Conservation (phyloP, 1,140 invertebrate species). For the Sinella curviseta region DNA sequence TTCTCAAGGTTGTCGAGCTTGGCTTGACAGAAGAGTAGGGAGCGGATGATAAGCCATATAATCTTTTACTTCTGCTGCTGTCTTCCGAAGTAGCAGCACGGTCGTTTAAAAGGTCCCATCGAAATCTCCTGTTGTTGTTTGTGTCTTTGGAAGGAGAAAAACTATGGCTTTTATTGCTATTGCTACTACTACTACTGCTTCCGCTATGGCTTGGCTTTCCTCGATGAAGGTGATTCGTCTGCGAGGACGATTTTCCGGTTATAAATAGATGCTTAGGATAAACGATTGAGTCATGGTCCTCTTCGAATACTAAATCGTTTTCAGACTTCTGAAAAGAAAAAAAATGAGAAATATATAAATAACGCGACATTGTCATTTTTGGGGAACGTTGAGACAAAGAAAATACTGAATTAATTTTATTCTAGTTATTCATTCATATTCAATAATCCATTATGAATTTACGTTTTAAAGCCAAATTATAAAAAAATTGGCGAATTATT, state of each 20-base stretch:
- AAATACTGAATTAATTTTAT: too few species aligned
- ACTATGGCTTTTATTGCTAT: neutral
- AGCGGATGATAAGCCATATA: neutral
- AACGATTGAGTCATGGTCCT: constrained; percentile 28
- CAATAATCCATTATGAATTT: too few species aligned
- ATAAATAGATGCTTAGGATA: constrained; percentile 29
- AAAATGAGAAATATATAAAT: constrained; percentile 11
- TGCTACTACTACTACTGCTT: neutral
- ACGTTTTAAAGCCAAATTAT: too few species aligned
- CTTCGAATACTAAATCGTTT: constrained; percentile 41
- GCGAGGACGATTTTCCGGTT: constrained; percentile 8
- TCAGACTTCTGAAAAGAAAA: constrained; percentile 36
- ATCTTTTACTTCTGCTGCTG: neutral
- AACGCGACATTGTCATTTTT: neutral
- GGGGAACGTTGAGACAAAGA: too few species aligned
- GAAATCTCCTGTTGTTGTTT: neutral
- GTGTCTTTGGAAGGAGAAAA: neutral
- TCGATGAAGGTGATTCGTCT: neutral
- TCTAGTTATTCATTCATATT: too few species aligned
- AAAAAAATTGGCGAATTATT: too few species aligned
- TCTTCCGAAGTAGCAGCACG: neutral
- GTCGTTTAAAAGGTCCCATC: neutral
- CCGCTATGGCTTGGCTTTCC: constrained; percentile 1
- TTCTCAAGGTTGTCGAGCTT: neutral
- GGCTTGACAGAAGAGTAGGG: neutral